These are phyloP conservation scores for Drosophila tripunctata DNA, from an alignment of 2,888 invertebrate genomes.

Conservation along the genomic window DNA sequence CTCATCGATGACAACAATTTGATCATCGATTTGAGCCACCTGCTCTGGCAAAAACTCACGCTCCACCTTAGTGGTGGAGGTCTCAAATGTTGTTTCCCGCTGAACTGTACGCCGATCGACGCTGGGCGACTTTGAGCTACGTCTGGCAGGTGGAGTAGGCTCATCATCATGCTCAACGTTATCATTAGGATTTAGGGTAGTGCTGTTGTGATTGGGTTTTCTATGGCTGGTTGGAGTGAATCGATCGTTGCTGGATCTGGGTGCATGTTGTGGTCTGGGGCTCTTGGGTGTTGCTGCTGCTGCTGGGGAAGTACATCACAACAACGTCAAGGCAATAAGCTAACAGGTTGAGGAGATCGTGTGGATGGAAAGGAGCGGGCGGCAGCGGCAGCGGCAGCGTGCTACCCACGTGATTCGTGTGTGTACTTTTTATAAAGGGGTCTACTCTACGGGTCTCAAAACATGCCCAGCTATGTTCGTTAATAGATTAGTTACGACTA, in stretches of 20 bases:
- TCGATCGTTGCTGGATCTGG: slow-evolving; percentile 60
- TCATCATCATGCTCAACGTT: slow-evolving; percentile 16
- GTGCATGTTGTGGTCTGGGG: slow-evolving; percentile 48
- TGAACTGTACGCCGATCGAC: slow-evolving; percentile 67
- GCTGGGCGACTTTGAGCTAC: slow-evolving; percentile 64
- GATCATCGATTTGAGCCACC: slow-evolving; percentile 47
- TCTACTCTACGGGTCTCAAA: slow-evolving; percentile 15
- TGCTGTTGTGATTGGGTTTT: slow-evolving; percentile 41
- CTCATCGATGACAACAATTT: slow-evolving; percentile 57
- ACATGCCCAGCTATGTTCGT: slow-evolving; percentile 25
- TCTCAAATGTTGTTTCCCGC: slow-evolving; percentile 74
- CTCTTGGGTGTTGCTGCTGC: slow-evolving; percentile 62
- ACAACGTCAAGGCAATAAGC: slow-evolving; percentile 59
- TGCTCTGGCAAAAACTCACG: slow-evolving; percentile 43
- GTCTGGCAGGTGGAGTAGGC: slow-evolving; percentile 36
- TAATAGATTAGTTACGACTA: slow-evolving; percentile 64
- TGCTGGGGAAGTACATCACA: slow-evolving; percentile 49
- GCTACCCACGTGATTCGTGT: slow-evolving; percentile 22
- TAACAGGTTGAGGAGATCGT: slow-evolving; percentile 13
- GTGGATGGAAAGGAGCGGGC: neutral
- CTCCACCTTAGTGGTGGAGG: slow-evolving; percentile 31
- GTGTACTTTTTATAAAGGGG: slow-evolving; percentile 26
- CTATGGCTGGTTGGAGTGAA: slow-evolving; percentile 56
- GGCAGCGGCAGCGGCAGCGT: slow-evolving; percentile 24
- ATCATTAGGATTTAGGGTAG: slow-evolving; percentile 20